Conservation (phyloP, 2,888 invertebrate species). For the Furcula furcula region DNA sequence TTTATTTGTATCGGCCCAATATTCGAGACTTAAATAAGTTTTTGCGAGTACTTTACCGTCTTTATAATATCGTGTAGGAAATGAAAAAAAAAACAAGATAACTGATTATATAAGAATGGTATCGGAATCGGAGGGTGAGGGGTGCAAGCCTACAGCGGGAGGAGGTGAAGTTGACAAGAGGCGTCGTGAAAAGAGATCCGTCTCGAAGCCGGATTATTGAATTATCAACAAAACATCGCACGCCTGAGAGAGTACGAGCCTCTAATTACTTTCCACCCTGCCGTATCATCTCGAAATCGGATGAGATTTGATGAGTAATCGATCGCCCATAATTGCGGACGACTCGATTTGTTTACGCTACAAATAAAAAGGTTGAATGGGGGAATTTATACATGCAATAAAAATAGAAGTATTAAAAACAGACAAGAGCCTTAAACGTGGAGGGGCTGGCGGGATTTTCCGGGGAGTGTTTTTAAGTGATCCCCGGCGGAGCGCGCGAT, state of each 20-base stretch:
- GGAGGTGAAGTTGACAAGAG: slow-evolving; percentile 32
- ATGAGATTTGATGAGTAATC: slow-evolving; percentile 62
- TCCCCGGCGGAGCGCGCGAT: slow-evolving; percentile 50
- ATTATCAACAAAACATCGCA: slow-evolving; percentile 77
- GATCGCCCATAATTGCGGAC: slow-evolving; percentile 54
- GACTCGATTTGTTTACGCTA: slow-evolving; percentile 41
- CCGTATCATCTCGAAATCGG: slow-evolving; percentile 60
- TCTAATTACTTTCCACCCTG: slow-evolving; percentile 72
- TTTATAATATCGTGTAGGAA: slow-evolving; percentile 59
- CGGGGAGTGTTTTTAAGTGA: slow-evolving; percentile 71
- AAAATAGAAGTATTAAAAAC: slow-evolving; percentile 52
- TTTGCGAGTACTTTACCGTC: slow-evolving; percentile 51
- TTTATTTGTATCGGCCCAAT: slow-evolving; percentile 72
- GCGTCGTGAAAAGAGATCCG: slow-evolving; percentile 59
- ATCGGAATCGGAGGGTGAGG: slow-evolving; percentile 41
- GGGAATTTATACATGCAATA: slow-evolving; percentile 43
- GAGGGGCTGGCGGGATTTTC: slow-evolving; percentile 52
- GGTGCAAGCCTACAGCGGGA: slow-evolving; percentile 16
- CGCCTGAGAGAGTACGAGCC: slow-evolving; percentile 61
- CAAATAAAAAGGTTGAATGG: slow-evolving; percentile 38
- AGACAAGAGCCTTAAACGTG: slow-evolving; percentile 41
- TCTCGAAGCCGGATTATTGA: slow-evolving; percentile 70
- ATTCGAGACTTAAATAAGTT: slow-evolving; percentile 68
- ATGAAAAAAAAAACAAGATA: slow-evolving; percentile 61
- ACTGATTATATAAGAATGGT: slow-evolving; percentile 64